Percentiles rank a stretch among this genome's conserved stretches.
phyloP scores from a whole-genome alignment of 2,113 vertebrate species.

The Gymnocephalus cernua region DNA sequence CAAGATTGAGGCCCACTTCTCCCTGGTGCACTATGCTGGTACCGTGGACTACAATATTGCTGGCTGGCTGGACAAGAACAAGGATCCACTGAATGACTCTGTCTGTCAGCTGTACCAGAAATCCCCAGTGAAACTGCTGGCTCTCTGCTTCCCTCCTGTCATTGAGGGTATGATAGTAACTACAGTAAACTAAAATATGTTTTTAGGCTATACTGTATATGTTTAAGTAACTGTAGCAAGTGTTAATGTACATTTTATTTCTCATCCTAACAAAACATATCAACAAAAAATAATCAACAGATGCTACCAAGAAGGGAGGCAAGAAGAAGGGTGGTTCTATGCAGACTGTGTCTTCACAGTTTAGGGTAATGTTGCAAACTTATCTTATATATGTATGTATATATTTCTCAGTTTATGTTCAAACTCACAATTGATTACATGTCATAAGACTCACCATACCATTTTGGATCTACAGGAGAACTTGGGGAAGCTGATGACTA shows the following conservation, averaged over 20 bases:
- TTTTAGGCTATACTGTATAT: no score
- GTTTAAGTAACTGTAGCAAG: not conserved
- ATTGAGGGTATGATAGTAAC: slow-evolving; percentile 60
- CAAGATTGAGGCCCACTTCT: slow-evolving; percentile 22
- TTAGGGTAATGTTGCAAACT: slow-evolving; percentile 55
- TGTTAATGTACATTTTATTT: not conserved
- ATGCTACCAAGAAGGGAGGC: slow-evolving; percentile 60
- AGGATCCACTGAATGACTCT: slow-evolving; percentile 79
- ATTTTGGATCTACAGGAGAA: no score
- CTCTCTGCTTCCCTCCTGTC: slow-evolving; percentile 56
- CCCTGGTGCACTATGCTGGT: no score
- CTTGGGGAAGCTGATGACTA: slow-evolving; percentile 57
- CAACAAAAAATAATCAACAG: slow-evolving; percentile 12
- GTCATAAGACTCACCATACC: not conserved
- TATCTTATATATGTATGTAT: not conserved
- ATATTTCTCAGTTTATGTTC: not conserved
- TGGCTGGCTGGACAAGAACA: slow-evolving; percentile 80
- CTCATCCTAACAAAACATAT: not conserved
- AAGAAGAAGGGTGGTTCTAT: slow-evolving; percentile 78
- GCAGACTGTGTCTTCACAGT: slow-evolving; percentile 78
- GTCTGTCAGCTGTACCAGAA: slow-evolving; percentile 78
- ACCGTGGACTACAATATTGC: slow-evolving; percentile 84
- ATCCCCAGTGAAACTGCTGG: slow-evolving; percentile 74
- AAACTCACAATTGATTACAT: not conserved
- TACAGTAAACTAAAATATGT: not conserved